These are phyloP conservation scores for Arctopsyche grandis DNA, from an alignment of 1,140 invertebrate species.

Conservation along the genomic window DNA sequence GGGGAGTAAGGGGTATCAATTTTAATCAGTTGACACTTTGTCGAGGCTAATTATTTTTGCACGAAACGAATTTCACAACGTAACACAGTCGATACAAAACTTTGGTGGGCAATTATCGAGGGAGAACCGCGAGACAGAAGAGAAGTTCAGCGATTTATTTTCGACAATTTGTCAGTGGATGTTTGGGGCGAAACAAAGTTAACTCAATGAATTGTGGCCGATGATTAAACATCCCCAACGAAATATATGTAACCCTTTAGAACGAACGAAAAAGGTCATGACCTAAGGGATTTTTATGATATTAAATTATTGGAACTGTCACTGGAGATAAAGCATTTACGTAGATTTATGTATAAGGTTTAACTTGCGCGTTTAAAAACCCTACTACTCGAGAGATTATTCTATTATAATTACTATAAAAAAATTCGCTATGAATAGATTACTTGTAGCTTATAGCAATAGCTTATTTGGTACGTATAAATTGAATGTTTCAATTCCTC, in stretches of 20 bases:
- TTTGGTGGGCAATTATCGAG: neutral
- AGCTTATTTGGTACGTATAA: too few relatives aligned
- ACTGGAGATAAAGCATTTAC: neutral
- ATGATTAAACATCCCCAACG: neutral
- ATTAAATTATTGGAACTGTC: neutral
- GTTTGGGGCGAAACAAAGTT: slow-evolving; percentile 10
- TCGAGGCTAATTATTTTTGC: neutral
- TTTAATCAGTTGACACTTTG: neutral
- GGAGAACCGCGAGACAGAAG: neutral
- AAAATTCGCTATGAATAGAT: too few relatives aligned
- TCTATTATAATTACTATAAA: too few relatives aligned
- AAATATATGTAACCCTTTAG: neutral
- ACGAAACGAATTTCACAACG: neutral
- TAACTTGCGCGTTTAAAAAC: neutral
- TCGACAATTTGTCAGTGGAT: neutral
- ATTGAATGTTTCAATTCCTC: too few relatives aligned
- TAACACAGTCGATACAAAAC: neutral
- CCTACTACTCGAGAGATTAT: too few relatives aligned
- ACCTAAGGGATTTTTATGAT: neutral
- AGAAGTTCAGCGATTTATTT: neutral
- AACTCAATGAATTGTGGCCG: neutral
- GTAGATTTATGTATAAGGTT: neutral
- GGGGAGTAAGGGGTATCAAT: neutral
- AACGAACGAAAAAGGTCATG: neutral
- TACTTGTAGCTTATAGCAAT: too few relatives aligned